These are phyloP conservation scores for Alviniconcha strummeri DNA, from an alignment of 2,888 invertebrate genomes.

Conservation along the genomic window DNA sequence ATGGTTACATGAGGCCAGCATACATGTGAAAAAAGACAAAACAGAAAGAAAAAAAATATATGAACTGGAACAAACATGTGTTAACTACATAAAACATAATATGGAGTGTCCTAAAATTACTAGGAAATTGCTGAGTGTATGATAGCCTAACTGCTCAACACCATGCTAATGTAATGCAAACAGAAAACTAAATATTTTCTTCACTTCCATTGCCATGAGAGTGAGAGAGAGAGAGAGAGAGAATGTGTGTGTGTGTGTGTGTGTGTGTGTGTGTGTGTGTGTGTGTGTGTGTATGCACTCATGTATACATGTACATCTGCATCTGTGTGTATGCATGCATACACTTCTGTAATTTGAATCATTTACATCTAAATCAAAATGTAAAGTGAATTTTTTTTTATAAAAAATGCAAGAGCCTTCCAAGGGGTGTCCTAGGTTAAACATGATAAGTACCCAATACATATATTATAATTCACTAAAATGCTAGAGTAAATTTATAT, in stretches of 20 bases:
- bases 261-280: not conserved
- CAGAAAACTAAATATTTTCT: not conserved
- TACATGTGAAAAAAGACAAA: not conserved
- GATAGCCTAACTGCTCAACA: not conserved
- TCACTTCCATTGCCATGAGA: not conserved
- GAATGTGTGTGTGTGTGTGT: not conserved
- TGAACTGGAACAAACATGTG: not conserved
- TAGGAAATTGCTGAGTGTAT: not conserved
- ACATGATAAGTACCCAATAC: not conserved
- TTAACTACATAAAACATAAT: not conserved
- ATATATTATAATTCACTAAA: not conserved
- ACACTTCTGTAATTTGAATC: too few species aligned
- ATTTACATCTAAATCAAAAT: too few species aligned
- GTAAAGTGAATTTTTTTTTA: too few species aligned
- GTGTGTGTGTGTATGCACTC: not conserved
- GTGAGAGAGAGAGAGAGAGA: not conserved
- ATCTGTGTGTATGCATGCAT: not conserved
- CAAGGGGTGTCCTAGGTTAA: not conserved
- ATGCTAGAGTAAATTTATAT: too few species aligned
- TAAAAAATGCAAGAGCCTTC: not conserved
- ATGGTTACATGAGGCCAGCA: not conserved
- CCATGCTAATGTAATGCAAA: not conserved
- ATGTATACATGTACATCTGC: not conserved
- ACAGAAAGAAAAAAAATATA: not conserved
- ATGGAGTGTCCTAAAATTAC: not conserved